phyloP scores from a whole-genome alignment of 2,888 invertebrate genomes.

The Pachliopta kotzebuea region DNA sequence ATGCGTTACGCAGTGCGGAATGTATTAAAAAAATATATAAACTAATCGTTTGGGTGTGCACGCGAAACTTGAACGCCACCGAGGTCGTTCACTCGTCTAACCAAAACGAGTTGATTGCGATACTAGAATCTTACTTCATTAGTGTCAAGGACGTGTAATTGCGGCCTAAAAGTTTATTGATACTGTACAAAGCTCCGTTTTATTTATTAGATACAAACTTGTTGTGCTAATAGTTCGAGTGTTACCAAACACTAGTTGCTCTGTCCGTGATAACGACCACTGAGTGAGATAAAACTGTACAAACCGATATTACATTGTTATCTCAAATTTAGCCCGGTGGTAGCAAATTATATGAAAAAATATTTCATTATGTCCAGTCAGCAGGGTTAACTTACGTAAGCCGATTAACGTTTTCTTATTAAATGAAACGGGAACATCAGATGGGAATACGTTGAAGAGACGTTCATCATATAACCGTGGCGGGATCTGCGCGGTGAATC shows the following conservation, averaged over 20 bases:
- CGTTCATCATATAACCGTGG: conserved; percentile 37
- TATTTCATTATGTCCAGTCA: not conserved
- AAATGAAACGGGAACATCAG: conserved; percentile 24
- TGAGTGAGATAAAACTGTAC: conserved; percentile 56
- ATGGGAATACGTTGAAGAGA: conserved; percentile 35
- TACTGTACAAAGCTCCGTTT: conserved; percentile 16
- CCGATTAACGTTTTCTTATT: conserved; percentile 2
- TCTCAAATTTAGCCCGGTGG: conserved; percentile 41
- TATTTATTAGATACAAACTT: conserved; percentile 40
- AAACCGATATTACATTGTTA: conserved; percentile 42
- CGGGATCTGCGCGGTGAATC: conserved; percentile 36
- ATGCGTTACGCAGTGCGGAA: conserved; percentile 29
- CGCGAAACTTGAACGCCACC: conserved; percentile 59
- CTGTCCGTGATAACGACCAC: conserved; percentile 54
- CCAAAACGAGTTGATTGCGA: conserved; percentile 31
- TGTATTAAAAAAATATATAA: conserved; percentile 37
- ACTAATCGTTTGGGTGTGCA: conserved; percentile 48
- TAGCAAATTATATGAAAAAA: conserved; percentile 23
- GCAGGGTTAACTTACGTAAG: conserved; percentile 7
- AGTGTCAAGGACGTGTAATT: conserved; percentile 47
- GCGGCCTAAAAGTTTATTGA: conserved; percentile 31
- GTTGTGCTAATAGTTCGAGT: conserved; percentile 34
- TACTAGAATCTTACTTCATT: conserved; percentile 32
- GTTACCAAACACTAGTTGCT: conserved; percentile 50
- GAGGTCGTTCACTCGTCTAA: conserved; percentile 74